A percentile compares a stretch with the other conserved stretches of the same genome.
Conservation (phyloP, 2,888 invertebrate species). For the Rhorus exstirpatorius region DNA sequence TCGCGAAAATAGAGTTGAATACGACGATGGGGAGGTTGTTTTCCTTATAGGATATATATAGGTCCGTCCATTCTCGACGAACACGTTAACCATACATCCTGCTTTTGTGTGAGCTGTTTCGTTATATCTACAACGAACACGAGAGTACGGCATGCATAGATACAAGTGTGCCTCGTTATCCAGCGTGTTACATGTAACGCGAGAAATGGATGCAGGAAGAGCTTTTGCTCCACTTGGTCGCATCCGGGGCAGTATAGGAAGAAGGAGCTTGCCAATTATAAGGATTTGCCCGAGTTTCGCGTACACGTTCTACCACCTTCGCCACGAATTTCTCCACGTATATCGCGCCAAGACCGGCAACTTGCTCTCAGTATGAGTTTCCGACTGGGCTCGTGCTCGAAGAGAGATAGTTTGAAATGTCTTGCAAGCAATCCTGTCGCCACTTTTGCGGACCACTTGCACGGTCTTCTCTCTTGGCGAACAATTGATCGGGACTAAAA, state of each 20-base stretch:
- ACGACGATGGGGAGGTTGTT: conserved; percentile 37
- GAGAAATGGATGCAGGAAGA: background rate
- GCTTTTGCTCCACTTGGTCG: conserved; percentile 37
- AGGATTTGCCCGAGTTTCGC: conserved; percentile 51
- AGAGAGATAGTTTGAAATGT: conserved; percentile 55
- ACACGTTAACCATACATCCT: conserved; percentile 56
- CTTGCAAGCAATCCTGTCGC: background rate
- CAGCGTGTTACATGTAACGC: conserved; percentile 21
- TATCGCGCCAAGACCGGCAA: conserved; percentile 21
- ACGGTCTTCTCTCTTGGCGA: conserved; percentile 2
- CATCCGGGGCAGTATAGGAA: conserved; percentile 6
- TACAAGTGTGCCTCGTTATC: conserved; percentile 51
- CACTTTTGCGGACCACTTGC: background rate
- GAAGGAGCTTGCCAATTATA: conserved; percentile 57
- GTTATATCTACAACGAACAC: conserved; percentile 1
- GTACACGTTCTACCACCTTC: conserved; percentile 36
- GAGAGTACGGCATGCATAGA: conserved; percentile 4
- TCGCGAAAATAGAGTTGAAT: background rate
- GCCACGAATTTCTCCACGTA: background rate
- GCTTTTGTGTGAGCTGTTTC: background rate
- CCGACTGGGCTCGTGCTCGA: conserved; percentile 52
- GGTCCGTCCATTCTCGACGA: conserved; percentile 15
- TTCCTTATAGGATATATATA: conserved; percentile 34
- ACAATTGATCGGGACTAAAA: conserved; percentile 33
- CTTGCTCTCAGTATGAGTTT: conserved; percentile 44